Percentiles rank a stretch among this genome's conserved stretches.
Conservation (phyloP, 2,888 invertebrate species). For the Oxycera nigricornis region DNA sequence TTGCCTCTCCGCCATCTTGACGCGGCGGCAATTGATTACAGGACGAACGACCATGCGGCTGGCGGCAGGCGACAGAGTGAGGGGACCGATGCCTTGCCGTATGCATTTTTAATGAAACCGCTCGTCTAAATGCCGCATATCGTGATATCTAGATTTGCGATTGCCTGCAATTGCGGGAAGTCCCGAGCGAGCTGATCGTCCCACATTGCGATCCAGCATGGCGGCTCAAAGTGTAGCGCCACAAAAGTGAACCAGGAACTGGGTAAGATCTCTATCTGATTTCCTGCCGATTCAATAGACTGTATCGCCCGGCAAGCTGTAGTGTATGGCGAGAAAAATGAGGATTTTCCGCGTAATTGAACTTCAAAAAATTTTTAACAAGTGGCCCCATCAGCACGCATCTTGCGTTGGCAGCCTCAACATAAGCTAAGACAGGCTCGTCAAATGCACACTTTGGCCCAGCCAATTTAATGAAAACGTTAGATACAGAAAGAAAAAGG, state of each 20-base stretch:
- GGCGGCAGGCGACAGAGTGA: neutral
- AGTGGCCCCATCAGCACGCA: too few species aligned
- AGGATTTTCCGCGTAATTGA: too few species aligned
- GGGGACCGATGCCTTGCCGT: slow-evolving; percentile 2
- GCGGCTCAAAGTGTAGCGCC: neutral
- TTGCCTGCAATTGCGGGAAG: slow-evolving; percentile 3
- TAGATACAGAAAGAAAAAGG: too few species aligned
- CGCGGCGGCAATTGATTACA: neutral
- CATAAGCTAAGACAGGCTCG: too few species aligned
- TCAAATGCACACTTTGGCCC: too few species aligned
- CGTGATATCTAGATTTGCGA: slow-evolving; percentile 23
- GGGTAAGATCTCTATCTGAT: neutral
- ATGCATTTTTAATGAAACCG: slow-evolving; percentile 38
- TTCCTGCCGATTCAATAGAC: too few species aligned
- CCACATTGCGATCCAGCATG: neutral
- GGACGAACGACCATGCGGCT: neutral
- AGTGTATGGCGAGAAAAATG: too few species aligned
- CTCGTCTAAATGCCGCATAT: neutral
- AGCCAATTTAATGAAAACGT: too few species aligned
- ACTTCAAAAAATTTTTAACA: too few species aligned
- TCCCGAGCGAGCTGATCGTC: neutral
- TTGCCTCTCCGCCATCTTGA: too few species aligned
- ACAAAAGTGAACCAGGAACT: neutral
- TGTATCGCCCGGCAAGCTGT: too few species aligned
- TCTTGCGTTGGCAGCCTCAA: too few species aligned